These are phyloP conservation scores for Sphinx pinastri DNA, from an alignment of 2,888 invertebrate species.

Conservation along the genomic window DNA sequence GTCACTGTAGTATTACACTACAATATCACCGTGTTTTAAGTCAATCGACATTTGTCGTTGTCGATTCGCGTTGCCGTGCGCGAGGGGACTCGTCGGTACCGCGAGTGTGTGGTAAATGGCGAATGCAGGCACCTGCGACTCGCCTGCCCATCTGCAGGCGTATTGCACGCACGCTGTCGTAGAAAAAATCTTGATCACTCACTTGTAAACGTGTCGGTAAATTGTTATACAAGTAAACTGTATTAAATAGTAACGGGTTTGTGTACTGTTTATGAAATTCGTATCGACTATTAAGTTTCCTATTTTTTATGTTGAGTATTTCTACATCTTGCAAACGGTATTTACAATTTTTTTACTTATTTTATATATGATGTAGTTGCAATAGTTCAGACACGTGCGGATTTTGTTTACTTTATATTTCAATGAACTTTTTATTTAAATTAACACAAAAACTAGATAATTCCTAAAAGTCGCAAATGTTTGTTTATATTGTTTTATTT, in stretches of 20 bases:
- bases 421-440: no score
- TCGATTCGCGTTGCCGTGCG: slow-evolving; percentile 44
- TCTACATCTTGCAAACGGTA: no score
- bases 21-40: slow-evolving; percentile 21
- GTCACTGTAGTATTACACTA: neutral
- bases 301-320: no score
- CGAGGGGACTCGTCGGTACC: slow-evolving; percentile 66
- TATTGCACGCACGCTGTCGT: slow-evolving; percentile 34
- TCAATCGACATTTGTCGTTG: slow-evolving; percentile 36
- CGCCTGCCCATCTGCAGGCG: slow-evolving; percentile 58
- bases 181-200: slow-evolving; percentile 19
- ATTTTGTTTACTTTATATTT: no score
- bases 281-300: neutral
- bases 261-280: neutral
- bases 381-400: no score
- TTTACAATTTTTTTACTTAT: no score
- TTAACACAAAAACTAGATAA: no score
- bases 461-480: no score
- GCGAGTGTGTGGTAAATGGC: slow-evolving; percentile 77
- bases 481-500: no score
- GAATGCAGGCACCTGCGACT: slow-evolving; percentile 49
- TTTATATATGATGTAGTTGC: no score
- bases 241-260: neutral
- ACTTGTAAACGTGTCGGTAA: slow-evolving; percentile 14
- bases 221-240: slow-evolving; percentile 18